Conservation (phyloP, 2,113 vertebrate genomes). For the Coreoperca whiteheadi region DNA sequence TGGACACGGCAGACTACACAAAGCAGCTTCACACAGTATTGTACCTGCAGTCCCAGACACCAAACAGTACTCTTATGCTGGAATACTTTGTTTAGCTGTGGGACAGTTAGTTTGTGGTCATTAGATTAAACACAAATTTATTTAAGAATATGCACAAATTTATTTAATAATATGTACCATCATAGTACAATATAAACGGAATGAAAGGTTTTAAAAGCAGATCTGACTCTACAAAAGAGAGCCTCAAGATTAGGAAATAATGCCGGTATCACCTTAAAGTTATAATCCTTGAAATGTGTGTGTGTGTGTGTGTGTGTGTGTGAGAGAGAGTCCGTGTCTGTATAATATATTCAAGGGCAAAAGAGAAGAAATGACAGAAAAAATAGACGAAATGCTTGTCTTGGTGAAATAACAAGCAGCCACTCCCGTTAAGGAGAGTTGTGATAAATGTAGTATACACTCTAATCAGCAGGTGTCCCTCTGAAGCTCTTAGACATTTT, state of each 20-base stretch:
- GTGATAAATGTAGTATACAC: slow-evolving; percentile 41
- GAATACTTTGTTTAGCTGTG: neutral
- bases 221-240: neutral
- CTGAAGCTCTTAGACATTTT: slow-evolving; percentile 59
- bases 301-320: neutral
- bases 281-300: neutral
- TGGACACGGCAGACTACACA: neutral
- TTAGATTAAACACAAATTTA: neutral
- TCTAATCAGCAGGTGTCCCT: slow-evolving; percentile 70
- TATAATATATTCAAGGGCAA: slow-evolving; percentile 6
- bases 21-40: neutral
- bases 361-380: neutral
- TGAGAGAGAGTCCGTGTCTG: neutral
- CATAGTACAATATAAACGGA: neutral
- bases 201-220: neutral
- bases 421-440: neutral
- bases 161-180: neutral
- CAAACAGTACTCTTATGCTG: neutral
- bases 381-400: neutral
- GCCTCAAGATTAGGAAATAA: neutral
- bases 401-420: slow-evolving; percentile 18
- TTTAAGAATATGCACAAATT: neutral
- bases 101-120: neutral
- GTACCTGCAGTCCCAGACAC: neutral
- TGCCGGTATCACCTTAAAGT: neutral